Evolutionary conservation across 2,888 invertebrate genomes (phyloP), one percentile per base, ranked within the genome.

Genomic region (Sinopyrophorus schimmeli): DNA sequence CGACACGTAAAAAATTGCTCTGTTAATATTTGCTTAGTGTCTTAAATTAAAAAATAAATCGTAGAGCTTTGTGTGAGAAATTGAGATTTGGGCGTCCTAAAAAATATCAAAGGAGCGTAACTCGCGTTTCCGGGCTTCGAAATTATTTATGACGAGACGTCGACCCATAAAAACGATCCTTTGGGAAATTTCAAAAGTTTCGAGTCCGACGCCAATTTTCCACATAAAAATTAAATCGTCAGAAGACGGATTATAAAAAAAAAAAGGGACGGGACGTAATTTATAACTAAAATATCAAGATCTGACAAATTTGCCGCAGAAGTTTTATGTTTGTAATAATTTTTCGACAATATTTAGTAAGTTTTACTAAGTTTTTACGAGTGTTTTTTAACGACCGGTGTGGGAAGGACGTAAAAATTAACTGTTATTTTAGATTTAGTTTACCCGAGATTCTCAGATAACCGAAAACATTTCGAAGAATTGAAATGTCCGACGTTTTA

Each of bases 401-500:
- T 41, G 40, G 44, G 39, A 46, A 44, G 40, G 27, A 50, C 44
- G 40, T 44, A 43, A 50, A 49, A 50, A 30, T 46, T 40, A 46
- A 46, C 40, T 40, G 46, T 44, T 35, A 34, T 35, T 47, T 35
- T 18, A 41, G 40, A 50, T 50, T 46, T 50, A 18, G 50, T 46
- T 34, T 40, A 43, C 43, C 49, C 38, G 44, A 50, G 46, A 50
- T 50, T 50, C 44, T 30, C 28, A 40, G 50, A 50, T 50, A 50
- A 50, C 44, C 34, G 14, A 44, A 35, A 39, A 15, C 41, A 39
- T 52, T 47, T 52, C 34, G 38, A 21, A 12, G 43, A 47, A 52
- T 52, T 52, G 47, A 52, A 52, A 47, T 43, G 43, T 52, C 47
- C 39, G 30, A 11, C 26, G 41, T 47, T 52, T 52, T 52, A 52